Base-by-base conservation (phyloP, 92 coral and sea anemone genomes). In the Nematostella vectensis region DNA sequence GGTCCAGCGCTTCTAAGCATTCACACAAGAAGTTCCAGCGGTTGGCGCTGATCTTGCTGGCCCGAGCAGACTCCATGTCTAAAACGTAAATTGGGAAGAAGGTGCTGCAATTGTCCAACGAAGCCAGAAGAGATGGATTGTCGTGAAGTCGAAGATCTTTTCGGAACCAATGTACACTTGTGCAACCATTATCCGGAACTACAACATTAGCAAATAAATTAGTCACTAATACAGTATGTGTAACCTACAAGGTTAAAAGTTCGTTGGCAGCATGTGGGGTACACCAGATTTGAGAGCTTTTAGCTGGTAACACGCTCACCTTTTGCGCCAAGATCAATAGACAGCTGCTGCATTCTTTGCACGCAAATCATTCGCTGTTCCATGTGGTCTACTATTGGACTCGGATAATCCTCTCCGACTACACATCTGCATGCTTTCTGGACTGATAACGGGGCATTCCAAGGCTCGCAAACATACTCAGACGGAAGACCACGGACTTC, bases 111-210 rank as follows among this genome's bases (percentile, higher is more conserved):
- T 62, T 60, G 18, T 62, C 48, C 28, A 82, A 55, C n/a, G 93
- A 82, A 25, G 68, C 71, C 8, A 75, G 25, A 8, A 87, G 69
- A 23, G 82, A 74, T 31, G 96, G 96, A 55, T 87, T 87, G 72
- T 82, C 96, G 53, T 86, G 95, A 22, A 86, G 75, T 24, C 95
- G 63, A 11, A 86, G 82, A 51, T 86, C 95, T 44, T 87, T 87
- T 57, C 87, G 68, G 62, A 87, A 87, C 96, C 96, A 87, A 55
- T 87, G 96, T 29, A 87, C 55, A 47, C 80, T 68, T 2, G 69
- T 76, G 55, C 40, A 65, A 28, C 89, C 76, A 16, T 61, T 19
- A 24, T 36, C 48, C 18, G 75, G 55, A 2, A 11, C 54, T 59
- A 15, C 15, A 33, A 33, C 6, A 33, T n/a, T n/a, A n/a, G n/a